These are phyloP conservation scores for Ptycholaimellus sp. DNA, from an alignment of 2,888 invertebrate species.

Conservation along the genomic window DNA sequence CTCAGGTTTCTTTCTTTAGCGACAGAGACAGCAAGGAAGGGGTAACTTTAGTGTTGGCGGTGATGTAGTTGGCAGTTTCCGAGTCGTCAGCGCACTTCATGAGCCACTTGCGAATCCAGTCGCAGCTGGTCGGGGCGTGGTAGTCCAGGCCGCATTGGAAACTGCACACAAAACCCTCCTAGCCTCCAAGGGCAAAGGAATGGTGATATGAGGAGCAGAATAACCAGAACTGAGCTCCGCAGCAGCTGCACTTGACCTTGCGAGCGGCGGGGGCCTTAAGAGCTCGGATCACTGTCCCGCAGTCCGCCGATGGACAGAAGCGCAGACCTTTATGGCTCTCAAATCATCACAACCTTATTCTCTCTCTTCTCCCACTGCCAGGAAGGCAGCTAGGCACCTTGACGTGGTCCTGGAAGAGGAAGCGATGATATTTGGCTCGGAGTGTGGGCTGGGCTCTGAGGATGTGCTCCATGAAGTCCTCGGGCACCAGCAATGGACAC, in stretches of 20 bases:
- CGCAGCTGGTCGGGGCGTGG: constrained; percentile 91
- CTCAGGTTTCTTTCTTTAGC: no score
- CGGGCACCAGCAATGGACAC: constrained; percentile 77
- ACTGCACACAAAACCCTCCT: constrained; percentile 26
- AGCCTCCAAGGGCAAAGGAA: no score
- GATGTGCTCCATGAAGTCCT: constrained; percentile 71
- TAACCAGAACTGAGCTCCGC: constrained; percentile 68
- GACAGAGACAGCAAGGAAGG: no score
- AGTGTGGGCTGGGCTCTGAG: constrained; percentile 49
- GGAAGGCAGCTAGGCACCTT: no score
- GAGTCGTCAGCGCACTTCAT: constrained; percentile 99
- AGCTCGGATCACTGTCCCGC: constrained; percentile 41
- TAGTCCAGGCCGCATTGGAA: constrained; percentile 83
- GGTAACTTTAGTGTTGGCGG: no score
- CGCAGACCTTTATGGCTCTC: constrained; percentile 33
- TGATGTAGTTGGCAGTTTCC: constrained; percentile 97
- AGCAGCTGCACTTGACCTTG: constrained; percentile 60
- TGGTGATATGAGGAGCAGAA: constrained; percentile 5
- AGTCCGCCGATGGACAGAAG: constrained; percentile 87
- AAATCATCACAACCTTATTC: no score
- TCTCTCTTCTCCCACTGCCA: no score
- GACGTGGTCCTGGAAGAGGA: constrained; percentile 84
- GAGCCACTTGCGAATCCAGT: constrained; percentile 79
- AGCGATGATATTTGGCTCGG: constrained; percentile 74
- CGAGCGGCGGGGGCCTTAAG: constrained; percentile 53